Conservation (phyloP, 1,140 invertebrate species). For the Coptotermes formosanus region DNA sequence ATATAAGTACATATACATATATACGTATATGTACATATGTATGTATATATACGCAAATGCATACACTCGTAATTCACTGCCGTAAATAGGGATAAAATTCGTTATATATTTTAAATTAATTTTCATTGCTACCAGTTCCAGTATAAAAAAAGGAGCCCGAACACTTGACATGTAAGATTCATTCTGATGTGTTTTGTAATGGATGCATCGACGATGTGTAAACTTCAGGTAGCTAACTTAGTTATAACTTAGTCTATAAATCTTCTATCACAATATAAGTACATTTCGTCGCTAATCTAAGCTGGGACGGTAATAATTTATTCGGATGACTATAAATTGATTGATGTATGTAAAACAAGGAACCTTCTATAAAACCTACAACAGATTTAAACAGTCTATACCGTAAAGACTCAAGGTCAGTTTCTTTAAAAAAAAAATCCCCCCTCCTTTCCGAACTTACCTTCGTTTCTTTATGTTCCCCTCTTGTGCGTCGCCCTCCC, state of each 20-base stretch:
- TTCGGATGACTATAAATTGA: neutral
- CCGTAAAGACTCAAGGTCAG: neutral
- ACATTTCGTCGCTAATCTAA: too few species aligned
- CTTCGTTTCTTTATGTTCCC: neutral
- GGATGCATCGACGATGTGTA: neutral
- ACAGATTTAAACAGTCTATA: slow-evolving; percentile 6
- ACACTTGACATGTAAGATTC: neutral
- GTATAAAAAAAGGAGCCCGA: neutral
- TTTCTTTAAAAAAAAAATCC: neutral
- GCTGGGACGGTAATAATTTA: neutral
- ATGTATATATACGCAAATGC: too few species aligned
- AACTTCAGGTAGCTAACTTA: neutral
- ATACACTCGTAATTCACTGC: too few species aligned
- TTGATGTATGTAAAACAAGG: neutral
- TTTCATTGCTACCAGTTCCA: neutral
- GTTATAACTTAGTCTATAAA: neutral
- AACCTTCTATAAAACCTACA: neutral
- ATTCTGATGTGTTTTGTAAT: neutral
- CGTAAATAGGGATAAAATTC: too few species aligned
- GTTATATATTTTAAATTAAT: too few species aligned
- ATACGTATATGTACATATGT: too few species aligned
- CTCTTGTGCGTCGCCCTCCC: neutral
- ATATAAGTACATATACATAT: too few species aligned
- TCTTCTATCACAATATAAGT: neutral
- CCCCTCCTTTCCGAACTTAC: neutral